A percentile compares a stretch with the other conserved stretches of the same genome.
phyloP scores from a whole-genome alignment of 2,888 invertebrate species.

The Caenorhabditis wallacei region DNA sequence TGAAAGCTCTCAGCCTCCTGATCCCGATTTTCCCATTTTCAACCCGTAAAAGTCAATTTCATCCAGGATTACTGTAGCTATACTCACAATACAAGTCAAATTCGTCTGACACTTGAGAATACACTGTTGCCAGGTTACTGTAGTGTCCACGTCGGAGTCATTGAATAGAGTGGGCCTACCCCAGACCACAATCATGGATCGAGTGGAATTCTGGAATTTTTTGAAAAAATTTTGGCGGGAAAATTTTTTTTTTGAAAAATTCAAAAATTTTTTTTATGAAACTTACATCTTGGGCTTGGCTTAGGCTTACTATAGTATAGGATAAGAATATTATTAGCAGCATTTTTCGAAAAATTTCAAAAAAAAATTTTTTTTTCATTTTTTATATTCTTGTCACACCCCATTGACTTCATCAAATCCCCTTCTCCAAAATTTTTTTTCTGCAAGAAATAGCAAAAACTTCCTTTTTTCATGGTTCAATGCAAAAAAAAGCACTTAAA shows the following conservation, averaged over 20 bases:
- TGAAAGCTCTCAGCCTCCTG: neutral
- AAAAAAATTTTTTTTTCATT: no score
- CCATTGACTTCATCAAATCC: no score
- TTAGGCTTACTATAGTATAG: no score
- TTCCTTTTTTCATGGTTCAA: no score
- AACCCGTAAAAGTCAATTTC: neutral
- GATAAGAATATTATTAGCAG: no score
- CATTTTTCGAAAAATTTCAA: no score
- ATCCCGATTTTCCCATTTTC: neutral
- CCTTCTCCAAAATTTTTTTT: no score
- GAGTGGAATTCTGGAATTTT: neutral
- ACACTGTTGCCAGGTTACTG: neutral
- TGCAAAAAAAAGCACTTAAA: no score
- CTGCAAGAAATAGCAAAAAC: no score
- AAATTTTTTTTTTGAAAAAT: neutral
- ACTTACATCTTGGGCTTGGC: no score
- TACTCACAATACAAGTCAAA: neutral
- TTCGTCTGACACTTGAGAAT: neutral
- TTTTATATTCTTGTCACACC: no score
- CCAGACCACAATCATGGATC: neutral
- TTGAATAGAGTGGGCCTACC: slow-evolving; percentile 8
- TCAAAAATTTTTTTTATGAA: neutral
- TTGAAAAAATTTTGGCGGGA: neutral
- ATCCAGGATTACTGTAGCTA: neutral
- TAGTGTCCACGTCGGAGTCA: neutral